phyloP scores from a whole-genome alignment of 2,113 vertebrate species.

The Cisticola juncidis region DNA sequence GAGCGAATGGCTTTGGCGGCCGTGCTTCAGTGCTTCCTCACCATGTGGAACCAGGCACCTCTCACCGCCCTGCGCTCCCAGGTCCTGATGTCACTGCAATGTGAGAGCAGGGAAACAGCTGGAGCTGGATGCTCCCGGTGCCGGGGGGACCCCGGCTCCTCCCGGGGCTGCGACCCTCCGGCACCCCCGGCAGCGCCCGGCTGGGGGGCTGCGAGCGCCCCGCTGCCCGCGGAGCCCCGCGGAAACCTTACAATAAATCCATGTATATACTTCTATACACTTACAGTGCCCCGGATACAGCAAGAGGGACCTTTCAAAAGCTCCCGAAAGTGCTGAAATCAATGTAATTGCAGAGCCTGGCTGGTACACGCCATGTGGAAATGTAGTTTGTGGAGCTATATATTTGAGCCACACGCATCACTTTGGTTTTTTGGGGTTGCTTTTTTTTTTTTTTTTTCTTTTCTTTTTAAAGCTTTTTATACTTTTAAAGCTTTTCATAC shows the following conservation, averaged over 20 bases:
- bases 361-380: rapidly evolving
- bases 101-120: not conserved
- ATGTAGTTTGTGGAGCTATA: rapidly evolving
- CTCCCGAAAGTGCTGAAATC: not conserved
- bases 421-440: not conserved
- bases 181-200: not conserved
- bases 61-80: not conserved
- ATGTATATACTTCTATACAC: rapidly evolving
- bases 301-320: not conserved
- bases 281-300: not conserved
- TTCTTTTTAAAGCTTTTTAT: not conserved
- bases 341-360: not conserved
- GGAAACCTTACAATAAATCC: rapidly evolving
- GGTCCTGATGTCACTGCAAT: not conserved
- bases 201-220: not conserved
- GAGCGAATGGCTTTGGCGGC: conserved; percentile 19
- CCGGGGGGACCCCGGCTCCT: too few relatives aligned
- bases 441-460: not conserved
- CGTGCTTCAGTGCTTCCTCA: conserved; percentile 26
- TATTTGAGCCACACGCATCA: not conserved
- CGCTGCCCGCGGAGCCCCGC: rapidly evolving
- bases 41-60: conserved; percentile 28
- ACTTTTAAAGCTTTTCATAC: not conserved
- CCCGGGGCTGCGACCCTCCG: not conserved
- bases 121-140: not conserved